Percentiles rank a stretch among this genome's conserved stretches.
Evolutionary conservation across 2,888 invertebrate genomes (phyloP).

Genomic region (Molanna angustata): DNA sequence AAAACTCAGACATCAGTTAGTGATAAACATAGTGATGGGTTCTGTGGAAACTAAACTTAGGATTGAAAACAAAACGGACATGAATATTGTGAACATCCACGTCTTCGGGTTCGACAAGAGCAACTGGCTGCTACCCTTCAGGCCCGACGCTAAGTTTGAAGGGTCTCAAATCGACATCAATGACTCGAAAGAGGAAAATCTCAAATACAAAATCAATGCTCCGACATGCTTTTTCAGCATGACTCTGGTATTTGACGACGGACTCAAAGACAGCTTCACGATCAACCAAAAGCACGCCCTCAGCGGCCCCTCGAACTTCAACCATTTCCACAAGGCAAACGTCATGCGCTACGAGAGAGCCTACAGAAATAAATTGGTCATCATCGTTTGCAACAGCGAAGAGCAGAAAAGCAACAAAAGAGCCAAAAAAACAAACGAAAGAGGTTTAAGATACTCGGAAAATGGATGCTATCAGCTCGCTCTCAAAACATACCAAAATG

Average conservation of each 20-base stretch:
- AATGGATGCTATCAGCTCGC: neutral
- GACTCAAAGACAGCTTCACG: neutral
- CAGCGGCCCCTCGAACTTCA: neutral
- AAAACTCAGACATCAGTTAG: too few relatives aligned
- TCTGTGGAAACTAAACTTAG: constrained; percentile 1
- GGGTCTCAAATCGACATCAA: neutral
- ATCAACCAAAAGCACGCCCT: constrained; percentile 1
- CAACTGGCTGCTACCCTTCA: neutral
- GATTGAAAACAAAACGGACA: neutral
- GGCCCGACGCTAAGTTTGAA: neutral
- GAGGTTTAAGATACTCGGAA: neutral
- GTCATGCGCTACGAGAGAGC: neutral
- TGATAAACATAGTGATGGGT: neutral
- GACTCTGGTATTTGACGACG: neutral
- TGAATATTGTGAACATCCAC: neutral
- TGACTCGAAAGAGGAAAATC: neutral
- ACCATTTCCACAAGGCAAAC: neutral
- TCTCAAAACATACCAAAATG: neutral
- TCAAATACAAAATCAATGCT: neutral
- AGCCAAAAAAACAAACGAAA: neutral
- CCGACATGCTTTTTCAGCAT: neutral
- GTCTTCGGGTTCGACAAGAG: neutral
- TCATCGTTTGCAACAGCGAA: neutral
- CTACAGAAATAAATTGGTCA: neutral
- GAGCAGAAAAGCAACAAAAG: neutral